phyloP scores from a whole-genome alignment of 2,888 invertebrate species.

The Dasysyrphus tricinctus region DNA sequence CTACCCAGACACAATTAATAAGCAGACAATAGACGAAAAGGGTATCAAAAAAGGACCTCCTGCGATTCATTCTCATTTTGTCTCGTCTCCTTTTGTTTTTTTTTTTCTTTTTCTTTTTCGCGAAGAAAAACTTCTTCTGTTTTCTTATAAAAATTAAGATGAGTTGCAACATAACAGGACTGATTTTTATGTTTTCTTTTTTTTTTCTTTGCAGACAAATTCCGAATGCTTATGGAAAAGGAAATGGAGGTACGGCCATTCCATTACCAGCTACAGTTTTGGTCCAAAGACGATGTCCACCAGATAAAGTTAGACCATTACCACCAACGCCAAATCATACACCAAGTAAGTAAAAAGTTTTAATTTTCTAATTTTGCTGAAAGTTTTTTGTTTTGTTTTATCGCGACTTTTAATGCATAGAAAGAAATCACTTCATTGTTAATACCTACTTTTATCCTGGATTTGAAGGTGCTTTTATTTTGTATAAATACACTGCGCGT shows the following conservation, averaged over 20 bases:
- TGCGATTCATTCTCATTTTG: conserved; percentile 10
- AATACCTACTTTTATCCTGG: no score
- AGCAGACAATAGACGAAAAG: conserved; percentile 16
- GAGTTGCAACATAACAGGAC: conserved; percentile 10
- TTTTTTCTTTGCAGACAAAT: conserved; percentile 86
- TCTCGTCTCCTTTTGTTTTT: neutral
- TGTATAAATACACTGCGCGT: no score
- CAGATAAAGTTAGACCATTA: conserved; percentile 90
- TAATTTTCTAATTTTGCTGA: neutral
- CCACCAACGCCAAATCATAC: conserved; percentile 87
- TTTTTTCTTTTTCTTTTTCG: neutral
- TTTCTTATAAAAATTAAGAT: conserved; percentile 21
- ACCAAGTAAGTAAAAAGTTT: conserved; percentile 81
- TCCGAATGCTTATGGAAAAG: conserved; percentile 86
- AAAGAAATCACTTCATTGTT: no score
- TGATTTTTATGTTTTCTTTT: conserved; percentile 17
- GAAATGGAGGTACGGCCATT: conserved; percentile 88
- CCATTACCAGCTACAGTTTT: conserved; percentile 91
- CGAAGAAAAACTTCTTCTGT: neutral
- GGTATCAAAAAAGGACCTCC: conserved; percentile 10
- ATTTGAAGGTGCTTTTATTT: no score
- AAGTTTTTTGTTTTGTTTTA: neutral
- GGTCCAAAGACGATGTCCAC: conserved; percentile 90
- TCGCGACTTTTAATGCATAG: no score
- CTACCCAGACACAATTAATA: conserved; percentile 37